phyloP scores from a whole-genome alignment of 2,113 vertebrate genomes.

The Stercorarius parasiticus region DNA sequence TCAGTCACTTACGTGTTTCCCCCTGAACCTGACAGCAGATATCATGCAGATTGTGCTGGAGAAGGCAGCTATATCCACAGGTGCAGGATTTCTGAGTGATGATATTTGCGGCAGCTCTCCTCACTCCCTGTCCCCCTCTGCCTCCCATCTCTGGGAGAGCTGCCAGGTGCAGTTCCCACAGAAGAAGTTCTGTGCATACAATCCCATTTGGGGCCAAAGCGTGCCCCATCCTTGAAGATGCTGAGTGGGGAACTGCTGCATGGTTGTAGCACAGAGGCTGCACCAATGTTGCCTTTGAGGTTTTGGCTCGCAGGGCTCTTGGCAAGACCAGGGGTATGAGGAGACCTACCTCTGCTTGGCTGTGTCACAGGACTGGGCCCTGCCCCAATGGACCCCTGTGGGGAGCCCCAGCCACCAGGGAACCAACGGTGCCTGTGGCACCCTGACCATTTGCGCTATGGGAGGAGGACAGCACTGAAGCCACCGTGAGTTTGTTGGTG shows the following conservation, averaged over 20 bases:
- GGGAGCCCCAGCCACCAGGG: not conserved
- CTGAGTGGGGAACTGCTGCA: not conserved
- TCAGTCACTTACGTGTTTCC: not conserved
- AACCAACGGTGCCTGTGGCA: not conserved
- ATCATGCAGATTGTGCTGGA: not conserved
- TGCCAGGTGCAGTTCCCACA: not conserved
- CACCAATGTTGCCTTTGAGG: not conserved
- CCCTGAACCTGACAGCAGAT: not conserved
- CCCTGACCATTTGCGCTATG: not conserved
- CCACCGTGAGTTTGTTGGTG: not conserved
- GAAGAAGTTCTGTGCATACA: not conserved
- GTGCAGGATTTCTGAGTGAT: not conserved
- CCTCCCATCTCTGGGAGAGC: not conserved
- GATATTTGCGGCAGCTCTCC: not conserved
- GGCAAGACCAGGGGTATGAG: rapidly evolving
- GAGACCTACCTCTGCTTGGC: not conserved
- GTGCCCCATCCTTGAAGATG: not conserved
- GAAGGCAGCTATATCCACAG: not conserved
- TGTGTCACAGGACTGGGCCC: not conserved
- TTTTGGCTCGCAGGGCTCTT: not conserved
- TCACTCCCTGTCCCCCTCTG: not conserved
- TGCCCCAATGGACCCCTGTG: rapidly evolving
- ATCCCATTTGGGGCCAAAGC: not conserved
- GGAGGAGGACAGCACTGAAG: not conserved
- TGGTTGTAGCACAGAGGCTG: not conserved